A percentile compares a stretch with the other conserved stretches of the same genome.
These are phyloP conservation scores for Hololepta plana DNA, from an alignment of 2,888 invertebrate genomes.

Conservation along the genomic window DNA sequence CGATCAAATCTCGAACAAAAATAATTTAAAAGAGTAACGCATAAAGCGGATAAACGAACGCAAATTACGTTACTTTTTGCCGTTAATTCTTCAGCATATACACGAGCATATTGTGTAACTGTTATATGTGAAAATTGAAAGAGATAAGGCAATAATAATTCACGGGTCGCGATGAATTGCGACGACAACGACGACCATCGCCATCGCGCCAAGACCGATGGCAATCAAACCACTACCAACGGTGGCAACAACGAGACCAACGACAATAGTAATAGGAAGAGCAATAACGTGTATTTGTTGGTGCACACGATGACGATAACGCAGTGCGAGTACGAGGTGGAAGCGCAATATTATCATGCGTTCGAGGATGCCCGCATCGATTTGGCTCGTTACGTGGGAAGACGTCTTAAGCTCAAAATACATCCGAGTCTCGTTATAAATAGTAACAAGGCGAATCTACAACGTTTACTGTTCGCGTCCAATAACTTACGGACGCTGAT, in stretches of 20 bases:
- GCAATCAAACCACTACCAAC: slow-evolving; percentile 6
- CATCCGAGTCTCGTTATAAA: slow-evolving; percentile 16
- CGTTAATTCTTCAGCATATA: too few relatives aligned
- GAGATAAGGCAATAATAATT: too few relatives aligned
- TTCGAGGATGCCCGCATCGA: slow-evolving; percentile 16
- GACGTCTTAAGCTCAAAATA: slow-evolving; percentile 17
- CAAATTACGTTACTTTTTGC: too few relatives aligned
- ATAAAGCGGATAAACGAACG: too few relatives aligned
- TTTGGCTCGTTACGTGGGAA: slow-evolving; percentile 19
- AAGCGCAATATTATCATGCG: slow-evolving; percentile 27
- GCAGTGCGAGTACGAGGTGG: slow-evolving; percentile 24
- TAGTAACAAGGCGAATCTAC: slow-evolving; percentile 16
- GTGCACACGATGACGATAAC: slow-evolving; percentile 30
- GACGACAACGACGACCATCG: too few relatives aligned
- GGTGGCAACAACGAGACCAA: slow-evolving; percentile 6
- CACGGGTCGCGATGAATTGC: too few relatives aligned
- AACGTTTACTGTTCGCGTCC: slow-evolving; percentile 13
- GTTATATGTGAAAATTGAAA: too few relatives aligned
- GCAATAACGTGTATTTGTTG: slow-evolving; percentile 19
- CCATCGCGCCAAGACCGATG: too few relatives aligned
- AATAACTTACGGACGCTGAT: slow-evolving; percentile 17
- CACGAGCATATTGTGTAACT: too few relatives aligned
- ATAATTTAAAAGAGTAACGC: too few relatives aligned
- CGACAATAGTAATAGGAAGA: slow-evolving; percentile 7
- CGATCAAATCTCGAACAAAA: too few relatives aligned